Percentiles rank a stretch among this genome's conserved stretches.
phyloP scores from a whole-genome alignment of 2,113 vertebrate genomes.

The Thamnophis sirtalis region DNA sequence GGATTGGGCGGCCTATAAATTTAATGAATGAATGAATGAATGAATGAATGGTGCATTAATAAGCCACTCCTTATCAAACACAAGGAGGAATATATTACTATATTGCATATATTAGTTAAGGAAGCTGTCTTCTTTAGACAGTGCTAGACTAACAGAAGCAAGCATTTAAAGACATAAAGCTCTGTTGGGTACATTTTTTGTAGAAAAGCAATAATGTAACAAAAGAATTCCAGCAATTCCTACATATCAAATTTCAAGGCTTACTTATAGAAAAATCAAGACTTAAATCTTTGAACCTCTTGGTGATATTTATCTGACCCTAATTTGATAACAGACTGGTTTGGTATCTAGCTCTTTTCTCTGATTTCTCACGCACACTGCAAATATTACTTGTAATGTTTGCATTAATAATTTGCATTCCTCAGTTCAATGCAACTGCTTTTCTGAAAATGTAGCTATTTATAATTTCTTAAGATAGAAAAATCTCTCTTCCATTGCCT shows the following conservation, averaged over 20 bases:
- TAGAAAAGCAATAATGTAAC: background rate
- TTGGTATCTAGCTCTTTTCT: background rate
- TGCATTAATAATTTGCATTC: background rate
- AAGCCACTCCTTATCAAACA: background rate
- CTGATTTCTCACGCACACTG: background rate
- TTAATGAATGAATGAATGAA: too few relatives aligned
- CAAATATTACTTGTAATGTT: background rate
- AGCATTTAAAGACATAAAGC: background rate
- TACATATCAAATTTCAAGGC: background rate
- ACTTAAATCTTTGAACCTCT: background rate
- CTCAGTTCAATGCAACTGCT: background rate
- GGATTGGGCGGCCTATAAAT: too few relatives aligned
- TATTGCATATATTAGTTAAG: background rate
- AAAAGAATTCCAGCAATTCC: background rate
- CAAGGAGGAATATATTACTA: background rate
- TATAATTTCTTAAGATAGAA: background rate
- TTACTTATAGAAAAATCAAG: background rate
- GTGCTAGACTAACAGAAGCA: background rate
- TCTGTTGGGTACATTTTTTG: background rate
- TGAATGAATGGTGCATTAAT: background rate
- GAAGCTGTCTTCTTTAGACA: background rate
- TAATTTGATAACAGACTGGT: background rate
- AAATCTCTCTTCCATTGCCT: background rate
- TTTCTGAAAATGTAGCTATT: background rate
- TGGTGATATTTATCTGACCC: background rate